Percentiles rank a stretch among this genome's conserved stretches.
phyloP scores from a whole-genome alignment of 1,140 invertebrate species.

The Bombus waltoni region DNA sequence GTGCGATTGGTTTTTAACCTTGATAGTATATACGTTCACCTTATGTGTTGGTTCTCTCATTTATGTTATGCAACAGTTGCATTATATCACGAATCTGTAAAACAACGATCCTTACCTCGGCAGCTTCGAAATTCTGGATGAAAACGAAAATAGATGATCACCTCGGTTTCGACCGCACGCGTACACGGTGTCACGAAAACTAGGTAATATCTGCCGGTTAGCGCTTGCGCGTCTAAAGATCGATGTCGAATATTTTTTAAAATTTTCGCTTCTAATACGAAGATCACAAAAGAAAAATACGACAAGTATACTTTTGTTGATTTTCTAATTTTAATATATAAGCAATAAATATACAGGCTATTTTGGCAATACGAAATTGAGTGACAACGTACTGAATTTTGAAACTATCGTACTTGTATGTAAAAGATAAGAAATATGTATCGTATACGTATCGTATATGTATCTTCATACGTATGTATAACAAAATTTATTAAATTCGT shows the following conservation, averaged over 20 bases:
- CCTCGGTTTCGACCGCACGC: constrained; percentile 5
- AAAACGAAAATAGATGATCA: constrained; percentile 62
- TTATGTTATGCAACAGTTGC: background rate
- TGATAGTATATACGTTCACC: background rate
- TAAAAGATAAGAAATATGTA: background rate
- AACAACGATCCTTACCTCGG: constrained; percentile 41
- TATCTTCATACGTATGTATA: background rate
- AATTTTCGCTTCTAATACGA: background rate
- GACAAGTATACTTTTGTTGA: background rate
- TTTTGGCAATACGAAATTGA: background rate
- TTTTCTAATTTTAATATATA: background rate
- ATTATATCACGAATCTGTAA: background rate
- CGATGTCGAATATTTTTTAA: constrained; percentile 52
- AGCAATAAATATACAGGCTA: too few species aligned
- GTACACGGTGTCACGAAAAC: constrained; percentile 44
- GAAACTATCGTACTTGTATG: background rate
- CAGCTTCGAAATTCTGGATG: background rate
- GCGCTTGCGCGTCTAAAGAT: constrained; percentile 66
- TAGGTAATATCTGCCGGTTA: constrained; percentile 44
- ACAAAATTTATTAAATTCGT: background rate
- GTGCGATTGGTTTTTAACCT: background rate
- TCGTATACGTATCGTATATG: too few species aligned
- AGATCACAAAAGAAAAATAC: background rate
- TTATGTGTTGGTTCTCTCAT: background rate
- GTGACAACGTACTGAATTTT: background rate